Conservation (phyloP, 92 coral and sea anemone genomes). For the Parazoanthus atlanticus region DNA sequence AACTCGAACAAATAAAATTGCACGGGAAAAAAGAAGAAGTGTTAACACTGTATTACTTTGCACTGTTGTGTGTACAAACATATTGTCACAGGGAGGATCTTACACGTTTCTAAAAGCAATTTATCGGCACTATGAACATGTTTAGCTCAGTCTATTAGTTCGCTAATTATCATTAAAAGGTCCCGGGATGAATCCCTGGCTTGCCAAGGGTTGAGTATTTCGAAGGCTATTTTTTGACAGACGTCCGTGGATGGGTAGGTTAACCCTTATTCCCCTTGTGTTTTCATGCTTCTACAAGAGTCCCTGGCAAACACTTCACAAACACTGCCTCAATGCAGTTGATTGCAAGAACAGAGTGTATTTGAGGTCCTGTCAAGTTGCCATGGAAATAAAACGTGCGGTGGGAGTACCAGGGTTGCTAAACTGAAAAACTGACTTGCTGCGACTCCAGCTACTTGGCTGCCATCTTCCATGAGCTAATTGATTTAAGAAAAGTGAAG, state of each 20-base stretch:
- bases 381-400: not conserved
- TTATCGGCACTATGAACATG: no score
- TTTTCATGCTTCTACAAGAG: no score
- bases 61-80: no score
- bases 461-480: not conserved
- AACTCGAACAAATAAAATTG: not conserved
- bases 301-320: no score
- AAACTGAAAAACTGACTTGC: no score
- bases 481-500: not conserved
- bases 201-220: not conserved
- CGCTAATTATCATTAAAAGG: no score
- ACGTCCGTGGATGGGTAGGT: not conserved
- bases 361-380: not conserved
- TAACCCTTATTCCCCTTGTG: not conserved
- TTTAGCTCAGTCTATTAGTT: no score
- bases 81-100: no score
- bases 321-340: no score
- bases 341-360: not conserved
- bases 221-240: not conserved
- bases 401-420: not conserved
- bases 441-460: not conserved
- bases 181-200: not conserved
- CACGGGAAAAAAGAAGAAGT: not conserved
- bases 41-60: no score
- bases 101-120: no score